Evolutionary conservation across 2,888 invertebrate genomes (phyloP), one percentile per base, ranked within the genome.

Genomic region (Watsonalla cultraria): DNA sequence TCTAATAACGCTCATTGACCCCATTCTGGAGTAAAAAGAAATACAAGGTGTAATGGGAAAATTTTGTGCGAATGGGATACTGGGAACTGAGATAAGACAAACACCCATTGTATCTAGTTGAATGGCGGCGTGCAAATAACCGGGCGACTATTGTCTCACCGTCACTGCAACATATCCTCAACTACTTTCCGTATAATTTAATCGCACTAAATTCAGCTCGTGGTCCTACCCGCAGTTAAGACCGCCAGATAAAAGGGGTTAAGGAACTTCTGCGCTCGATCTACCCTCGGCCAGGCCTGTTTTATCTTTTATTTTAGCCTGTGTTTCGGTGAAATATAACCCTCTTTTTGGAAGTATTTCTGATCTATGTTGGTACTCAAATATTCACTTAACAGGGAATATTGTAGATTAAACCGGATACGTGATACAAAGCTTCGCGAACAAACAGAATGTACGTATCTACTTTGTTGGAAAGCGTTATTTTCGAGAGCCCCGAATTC

Each of bases 51-150:
- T 75, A 80, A 80, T 82, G 84, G 78, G 84, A 86, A 86, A 86
- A 79, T 78, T 68, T 78, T 84, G 82, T 83, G 83, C 80, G 83
- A 85, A 84, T 80, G 64, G 66, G 72, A 72, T 76, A 81, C 84
- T 86, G 86, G 80, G 87, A 86, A 86, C 74, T 59, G 61, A 83
- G 80, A 80, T 80, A 80, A 82, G 72, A 81, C 77, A 80, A 83
- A 80, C 74, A 78, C 64, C 78, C 71, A 85, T 87, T 86, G 87
- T 86, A 70, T 75, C 65, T 65, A 66, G 74, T 72, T 68, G 62
- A 72, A 73, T 68, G 67, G 76, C 73, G 76, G 72, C 76, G 79
- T 76, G 81, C 75, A 81, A 80, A 79, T 75, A 72, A 72, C 76
- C 61, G 49, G 61, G 56, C 61, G 60, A 67, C 81, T 66, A 86